Conservation (phyloP, 2,888 invertebrate species). For the Drosophila villosipedis region DNA sequence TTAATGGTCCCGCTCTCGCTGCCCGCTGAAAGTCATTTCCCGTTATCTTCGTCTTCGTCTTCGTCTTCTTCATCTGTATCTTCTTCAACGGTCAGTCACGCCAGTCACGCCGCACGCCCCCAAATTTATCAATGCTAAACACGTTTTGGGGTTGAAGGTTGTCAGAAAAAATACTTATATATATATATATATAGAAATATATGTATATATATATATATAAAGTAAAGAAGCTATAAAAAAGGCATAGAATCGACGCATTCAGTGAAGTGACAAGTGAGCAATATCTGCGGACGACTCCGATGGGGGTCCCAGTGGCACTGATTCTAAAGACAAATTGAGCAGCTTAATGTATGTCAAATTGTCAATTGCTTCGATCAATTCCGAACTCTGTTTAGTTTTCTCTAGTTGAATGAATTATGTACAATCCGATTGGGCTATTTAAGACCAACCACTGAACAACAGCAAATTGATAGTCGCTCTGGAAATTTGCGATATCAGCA, state of each 20-base stretch:
- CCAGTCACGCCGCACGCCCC: constrained; percentile 24
- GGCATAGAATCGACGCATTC: constrained; percentile 45
- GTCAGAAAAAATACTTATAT: constrained; percentile 11
- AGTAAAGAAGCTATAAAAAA: background rate
- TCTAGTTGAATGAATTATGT: constrained; percentile 61
- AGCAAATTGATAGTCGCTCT: constrained; percentile 27
- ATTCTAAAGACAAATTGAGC: constrained; percentile 73
- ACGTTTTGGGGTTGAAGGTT: constrained; percentile 69
- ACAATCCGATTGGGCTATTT: constrained; percentile 24
- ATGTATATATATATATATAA: background rate
- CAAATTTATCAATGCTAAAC: constrained; percentile 76
- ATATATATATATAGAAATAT: background rate
- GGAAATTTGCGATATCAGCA: background rate
- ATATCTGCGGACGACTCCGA: constrained; percentile 60
- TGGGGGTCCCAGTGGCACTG: constrained; percentile 22
- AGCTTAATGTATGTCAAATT: constrained; percentile 75
- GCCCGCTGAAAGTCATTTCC: constrained; percentile 64
- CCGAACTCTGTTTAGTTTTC: constrained; percentile 21
- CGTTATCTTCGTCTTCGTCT: background rate
- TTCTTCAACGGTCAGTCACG: constrained; percentile 9
- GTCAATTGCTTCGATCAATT: constrained; percentile 53
- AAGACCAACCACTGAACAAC: constrained; percentile 12
- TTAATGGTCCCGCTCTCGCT: constrained; percentile 66
- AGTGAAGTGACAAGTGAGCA: constrained; percentile 79
- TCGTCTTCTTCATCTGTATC: background rate